These are phyloP conservation scores for Brachionus sp. DNA, from an alignment of 1,140 invertebrate species.

Conservation along the genomic window DNA sequence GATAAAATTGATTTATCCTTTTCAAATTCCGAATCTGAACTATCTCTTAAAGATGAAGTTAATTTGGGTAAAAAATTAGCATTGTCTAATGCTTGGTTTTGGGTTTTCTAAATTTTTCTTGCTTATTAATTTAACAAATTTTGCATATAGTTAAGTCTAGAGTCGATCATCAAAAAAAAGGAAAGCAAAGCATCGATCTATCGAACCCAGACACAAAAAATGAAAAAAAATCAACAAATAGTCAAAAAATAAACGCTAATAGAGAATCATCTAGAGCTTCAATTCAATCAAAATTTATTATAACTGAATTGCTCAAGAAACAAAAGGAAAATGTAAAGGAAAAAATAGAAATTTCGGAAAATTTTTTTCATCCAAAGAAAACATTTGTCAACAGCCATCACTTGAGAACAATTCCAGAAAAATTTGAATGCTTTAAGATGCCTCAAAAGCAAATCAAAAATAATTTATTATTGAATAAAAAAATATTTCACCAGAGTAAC, in stretches of 20 bases:
- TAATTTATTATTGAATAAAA: neutral
- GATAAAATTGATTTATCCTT: neutral
- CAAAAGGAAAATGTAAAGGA: neutral
- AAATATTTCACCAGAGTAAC: too few species aligned
- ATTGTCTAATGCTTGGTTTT: neutral
- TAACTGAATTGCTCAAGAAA: neutral
- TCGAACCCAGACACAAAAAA: neutral
- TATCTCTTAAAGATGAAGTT: neutral
- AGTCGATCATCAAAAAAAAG: too few species aligned
- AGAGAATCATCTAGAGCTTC: neutral
- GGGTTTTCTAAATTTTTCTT: neutral
- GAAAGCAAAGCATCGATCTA: neutral
- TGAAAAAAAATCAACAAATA: neutral
- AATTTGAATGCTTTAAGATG: neutral
- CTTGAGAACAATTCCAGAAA: neutral
- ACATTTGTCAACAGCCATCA: neutral
- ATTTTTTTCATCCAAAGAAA: neutral
- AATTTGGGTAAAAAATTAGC: neutral
- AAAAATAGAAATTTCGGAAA: neutral
- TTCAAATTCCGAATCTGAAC: neutral
- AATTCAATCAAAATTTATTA: neutral
- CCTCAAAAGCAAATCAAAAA: neutral
- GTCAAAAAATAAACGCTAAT: neutral
- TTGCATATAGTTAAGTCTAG: neutral
- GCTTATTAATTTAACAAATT: neutral